phyloP scores from a whole-genome alignment of 2,113 vertebrate species.

The Boulengeromyrus knoepffleri region DNA sequence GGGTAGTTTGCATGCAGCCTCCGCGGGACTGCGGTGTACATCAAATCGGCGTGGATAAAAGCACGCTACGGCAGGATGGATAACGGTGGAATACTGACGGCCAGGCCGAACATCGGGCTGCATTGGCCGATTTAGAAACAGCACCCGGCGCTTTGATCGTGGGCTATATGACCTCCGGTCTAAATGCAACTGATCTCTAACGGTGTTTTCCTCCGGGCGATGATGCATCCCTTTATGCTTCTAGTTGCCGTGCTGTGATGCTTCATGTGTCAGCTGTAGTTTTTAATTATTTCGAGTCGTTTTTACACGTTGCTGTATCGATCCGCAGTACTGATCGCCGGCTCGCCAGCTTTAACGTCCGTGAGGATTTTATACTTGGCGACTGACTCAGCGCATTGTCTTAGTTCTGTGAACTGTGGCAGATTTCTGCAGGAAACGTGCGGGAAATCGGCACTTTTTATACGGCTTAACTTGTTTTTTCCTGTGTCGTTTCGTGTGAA shows the following conservation, averaged over 20 bases:
- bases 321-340: neutral
- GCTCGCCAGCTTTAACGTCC: neutral
- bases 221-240: neutral
- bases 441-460: neutral
- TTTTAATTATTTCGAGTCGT: neutral
- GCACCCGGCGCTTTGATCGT: constrained; percentile 27
- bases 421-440: neutral
- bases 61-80: neutral
- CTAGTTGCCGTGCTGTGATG: neutral
- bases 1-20: constrained; percentile 29
- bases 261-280: neutral
- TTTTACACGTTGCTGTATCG: neutral
- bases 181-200: constrained; percentile 34
- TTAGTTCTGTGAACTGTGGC: neutral
- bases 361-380: neutral
- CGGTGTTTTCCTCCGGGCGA: constrained; percentile 12
- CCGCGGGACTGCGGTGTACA: constrained; percentile 45
- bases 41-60: constrained; percentile 10
- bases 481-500: neutral
- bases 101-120: neutral
- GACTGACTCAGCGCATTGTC: constrained; percentile 13
- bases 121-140: neutral
- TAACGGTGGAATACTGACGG: constrained; percentile 9
- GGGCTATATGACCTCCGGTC: constrained; percentile 47
- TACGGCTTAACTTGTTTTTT: neutral